phyloP scores from a whole-genome alignment of 2,113 vertebrate species.

The Prionailurus viverrinus region DNA sequence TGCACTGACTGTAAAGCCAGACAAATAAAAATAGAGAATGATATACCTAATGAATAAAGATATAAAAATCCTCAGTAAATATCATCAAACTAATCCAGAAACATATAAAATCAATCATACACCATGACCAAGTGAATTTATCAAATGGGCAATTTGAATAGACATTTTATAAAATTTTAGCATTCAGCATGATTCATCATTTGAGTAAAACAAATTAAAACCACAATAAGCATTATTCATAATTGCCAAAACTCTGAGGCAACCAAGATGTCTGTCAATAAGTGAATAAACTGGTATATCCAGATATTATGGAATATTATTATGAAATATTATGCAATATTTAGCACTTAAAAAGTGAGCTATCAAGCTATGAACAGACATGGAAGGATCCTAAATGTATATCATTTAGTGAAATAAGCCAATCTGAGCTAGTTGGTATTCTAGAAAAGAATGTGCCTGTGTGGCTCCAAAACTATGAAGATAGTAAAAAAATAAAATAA shows the following conservation, averaged over 20 bases:
- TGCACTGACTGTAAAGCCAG: background rate
- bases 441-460: background rate
- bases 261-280: background rate
- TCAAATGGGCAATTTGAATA: background rate
- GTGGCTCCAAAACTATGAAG: background rate
- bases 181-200: background rate
- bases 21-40: background rate
- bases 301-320: background rate
- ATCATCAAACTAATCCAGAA: background rate
- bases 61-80: background rate
- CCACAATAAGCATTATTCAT: background rate
- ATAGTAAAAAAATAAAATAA: background rate
- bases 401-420: background rate
- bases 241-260: background rate
- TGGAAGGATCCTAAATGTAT: background rate
- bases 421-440: background rate
- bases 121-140: background rate
- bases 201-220: conserved; percentile 1
- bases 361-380: background rate
- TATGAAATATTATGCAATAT: background rate
- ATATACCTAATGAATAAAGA: background rate
- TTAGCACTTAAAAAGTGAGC: background rate
- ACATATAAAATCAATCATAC: background rate
- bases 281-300: background rate
- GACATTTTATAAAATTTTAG: background rate